A percentile compares a stretch with the other conserved stretches of the same genome.
Conservation (phyloP, 2,888 invertebrate species). For the Dicranocentrus wangi region DNA sequence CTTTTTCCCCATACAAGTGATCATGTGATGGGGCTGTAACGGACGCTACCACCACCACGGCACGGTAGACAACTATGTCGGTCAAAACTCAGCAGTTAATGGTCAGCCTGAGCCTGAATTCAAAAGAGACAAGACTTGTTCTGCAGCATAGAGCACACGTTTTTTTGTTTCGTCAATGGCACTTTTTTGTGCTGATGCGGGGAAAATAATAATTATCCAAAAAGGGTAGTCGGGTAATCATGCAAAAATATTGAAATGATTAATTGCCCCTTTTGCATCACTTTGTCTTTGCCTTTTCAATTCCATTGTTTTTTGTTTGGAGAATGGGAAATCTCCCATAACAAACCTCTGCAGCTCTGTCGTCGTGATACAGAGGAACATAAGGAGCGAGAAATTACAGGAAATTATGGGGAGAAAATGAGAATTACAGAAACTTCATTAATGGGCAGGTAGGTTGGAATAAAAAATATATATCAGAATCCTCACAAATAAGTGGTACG, state of each 20-base stretch:
- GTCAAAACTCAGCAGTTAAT: conserved; percentile 56
- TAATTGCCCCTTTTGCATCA: conserved; percentile 34
- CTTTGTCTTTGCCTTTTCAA: conserved; percentile 2
- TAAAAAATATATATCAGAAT: too few relatives aligned
- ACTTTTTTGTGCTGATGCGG: too few relatives aligned
- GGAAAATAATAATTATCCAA: too few relatives aligned
- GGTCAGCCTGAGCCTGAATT: conserved; percentile 39
- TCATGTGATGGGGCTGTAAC: not conserved
- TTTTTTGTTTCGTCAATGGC: too few relatives aligned
- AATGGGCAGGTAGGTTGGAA: not conserved
- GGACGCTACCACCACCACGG: not conserved
- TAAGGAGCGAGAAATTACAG: conserved; percentile 28
- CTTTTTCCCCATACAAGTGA: conserved; percentile 38
- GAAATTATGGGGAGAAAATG: too few relatives aligned
- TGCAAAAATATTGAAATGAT: conserved; percentile 48
- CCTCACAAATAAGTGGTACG: too few relatives aligned
- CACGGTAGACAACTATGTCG: conserved; percentile 41
- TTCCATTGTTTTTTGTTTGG: not conserved
- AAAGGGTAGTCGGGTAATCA: too few relatives aligned
- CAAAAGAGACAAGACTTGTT: too few relatives aligned
- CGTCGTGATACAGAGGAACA: not conserved
- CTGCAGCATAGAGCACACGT: too few relatives aligned
- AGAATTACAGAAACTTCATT: conserved; percentile 22
- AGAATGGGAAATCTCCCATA: too few relatives aligned
- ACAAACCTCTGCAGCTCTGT: too few relatives aligned